Percentiles rank a stretch among this genome's conserved stretches.
phyloP scores from a whole-genome alignment of 2,888 invertebrate species.

The Drosophila anceps region DNA sequence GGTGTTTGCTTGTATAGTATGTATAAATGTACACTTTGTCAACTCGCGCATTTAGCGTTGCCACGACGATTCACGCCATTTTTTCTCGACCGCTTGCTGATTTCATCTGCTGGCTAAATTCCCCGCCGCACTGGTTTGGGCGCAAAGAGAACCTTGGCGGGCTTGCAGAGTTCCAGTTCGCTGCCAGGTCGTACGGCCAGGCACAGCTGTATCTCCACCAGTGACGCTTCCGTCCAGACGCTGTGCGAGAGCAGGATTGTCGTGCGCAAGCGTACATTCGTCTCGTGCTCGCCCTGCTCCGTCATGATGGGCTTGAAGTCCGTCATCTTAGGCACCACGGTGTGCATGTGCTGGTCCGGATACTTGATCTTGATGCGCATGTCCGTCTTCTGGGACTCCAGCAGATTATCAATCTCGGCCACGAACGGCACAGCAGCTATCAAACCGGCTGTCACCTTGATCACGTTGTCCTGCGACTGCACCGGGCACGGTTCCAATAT shows the following conservation, averaged over 20 bases:
- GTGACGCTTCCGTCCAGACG: conserved; percentile 96
- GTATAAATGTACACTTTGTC: conserved; percentile 30
- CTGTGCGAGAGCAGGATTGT: conserved; percentile 93
- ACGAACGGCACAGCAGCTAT: conserved; percentile 94
- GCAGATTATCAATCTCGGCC: conserved; percentile 93
- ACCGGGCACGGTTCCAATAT: conserved; percentile 94
- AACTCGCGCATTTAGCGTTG: background rate
- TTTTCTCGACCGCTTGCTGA: background rate
- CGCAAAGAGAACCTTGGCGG: conserved; percentile 93
- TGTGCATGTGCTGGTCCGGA: conserved; percentile 95
- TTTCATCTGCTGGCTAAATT: conserved; percentile 85
- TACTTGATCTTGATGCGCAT: conserved; percentile 94
- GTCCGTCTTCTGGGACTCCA: conserved; percentile 89
- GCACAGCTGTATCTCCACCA: conserved; percentile 94
- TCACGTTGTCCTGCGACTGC: conserved; percentile 90
- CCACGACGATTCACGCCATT: background rate
- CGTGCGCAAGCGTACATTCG: conserved; percentile 89
- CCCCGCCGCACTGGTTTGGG: conserved; percentile 95
- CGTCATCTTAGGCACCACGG: conserved; percentile 91
- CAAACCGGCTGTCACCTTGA: conserved; percentile 97
- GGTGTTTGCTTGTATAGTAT: conserved; percentile 1
- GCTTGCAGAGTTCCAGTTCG: conserved; percentile 93
- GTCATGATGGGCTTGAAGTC: conserved; percentile 90
- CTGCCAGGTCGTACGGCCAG: conserved; percentile 87
- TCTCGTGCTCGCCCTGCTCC: conserved; percentile 87